Conservation (phyloP, 2,113 vertebrate genomes). For the Tylochromis polylepis region DNA sequence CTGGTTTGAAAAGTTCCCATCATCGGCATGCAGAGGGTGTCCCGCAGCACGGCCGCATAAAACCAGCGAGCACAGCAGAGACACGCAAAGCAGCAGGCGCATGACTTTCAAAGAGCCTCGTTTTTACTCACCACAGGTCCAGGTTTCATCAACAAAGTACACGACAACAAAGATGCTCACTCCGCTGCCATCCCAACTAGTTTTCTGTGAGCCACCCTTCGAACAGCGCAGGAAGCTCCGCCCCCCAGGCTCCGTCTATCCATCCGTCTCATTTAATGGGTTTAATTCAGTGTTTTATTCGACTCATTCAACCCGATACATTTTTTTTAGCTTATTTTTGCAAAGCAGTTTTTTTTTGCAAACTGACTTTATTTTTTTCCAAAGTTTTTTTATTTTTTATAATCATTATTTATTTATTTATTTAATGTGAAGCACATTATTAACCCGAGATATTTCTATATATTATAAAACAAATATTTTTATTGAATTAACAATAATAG, state of each 20-base stretch:
- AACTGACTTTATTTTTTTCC: not conserved
- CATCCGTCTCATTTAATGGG: not conserved
- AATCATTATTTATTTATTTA: not conserved
- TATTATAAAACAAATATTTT: not conserved
- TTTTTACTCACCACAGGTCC: not conserved
- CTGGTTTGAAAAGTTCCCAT: constrained; percentile 11
- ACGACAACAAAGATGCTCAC: not conserved
- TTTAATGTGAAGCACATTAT: not conserved
- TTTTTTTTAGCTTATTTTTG: not conserved
- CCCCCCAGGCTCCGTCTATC: constrained; percentile 9
- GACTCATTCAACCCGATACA: too few species aligned
- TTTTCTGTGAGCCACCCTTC: not conserved
- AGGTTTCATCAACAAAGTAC: not conserved
- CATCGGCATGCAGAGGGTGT: constrained; percentile 32
- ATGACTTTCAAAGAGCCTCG: not conserved
- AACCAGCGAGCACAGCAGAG: not conserved
- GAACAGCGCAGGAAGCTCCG: constrained; percentile 2
- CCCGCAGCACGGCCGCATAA: not conserved
- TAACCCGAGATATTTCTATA: not conserved
- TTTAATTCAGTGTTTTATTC: not conserved
- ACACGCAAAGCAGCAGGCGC: not conserved
- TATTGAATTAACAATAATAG: not conserved
- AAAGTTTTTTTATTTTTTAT: not conserved
- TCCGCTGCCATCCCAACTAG: not conserved
- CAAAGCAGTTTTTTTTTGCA: not conserved